Conservation (phyloP, 2,113 vertebrate genomes). For the western clawed frog (Xenopus tropicalis) region UCB_Xtro_10.0 CM004446.2:136576001-136576500, state of each 20-base stretch:
- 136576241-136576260: conserved; percentile 74
- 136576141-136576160: conserved; percentile 74
- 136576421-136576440: too few relatives aligned
- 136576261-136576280: conserved; percentile 78
- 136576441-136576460: too few relatives aligned
- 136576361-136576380: too few relatives aligned
- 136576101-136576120: conserved; percentile 67
- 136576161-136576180: conserved; percentile 79
- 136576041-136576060: conserved; percentile 40
- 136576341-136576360: too few relatives aligned
- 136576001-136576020: neutral
- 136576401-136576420: too few relatives aligned
- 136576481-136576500: too few relatives aligned
- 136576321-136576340: neutral
- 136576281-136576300: conserved; percentile 81
- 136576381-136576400: neutral
- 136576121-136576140: conserved; percentile 71
- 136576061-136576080: conserved; percentile 5
- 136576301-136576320: conserved; percentile 71
- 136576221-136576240: conserved; percentile 79
- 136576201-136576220: conserved; percentile 76
- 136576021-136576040: conserved; percentile 42
- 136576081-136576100: conserved; percentile 58
- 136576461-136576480: too few relatives aligned
- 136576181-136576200: conserved; percentile 72